Percentiles rank a stretch among this genome's conserved stretches.
These are phyloP conservation scores for Anneissia japonica DNA, from an alignment of 35 echinoderm and acorn worm genomes.

Conservation along the genomic window DNA sequence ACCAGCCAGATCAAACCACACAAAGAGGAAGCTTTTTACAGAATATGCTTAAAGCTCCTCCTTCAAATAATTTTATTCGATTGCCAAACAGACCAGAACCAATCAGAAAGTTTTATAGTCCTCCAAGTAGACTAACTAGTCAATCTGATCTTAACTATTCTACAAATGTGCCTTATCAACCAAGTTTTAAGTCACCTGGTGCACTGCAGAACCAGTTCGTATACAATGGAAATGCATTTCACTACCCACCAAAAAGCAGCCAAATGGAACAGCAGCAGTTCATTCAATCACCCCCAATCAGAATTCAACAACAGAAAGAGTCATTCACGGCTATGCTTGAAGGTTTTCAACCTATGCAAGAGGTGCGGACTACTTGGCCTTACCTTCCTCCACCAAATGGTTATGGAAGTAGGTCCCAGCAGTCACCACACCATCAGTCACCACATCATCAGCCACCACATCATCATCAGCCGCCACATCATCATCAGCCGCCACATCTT, in stretches of 20 bases:
- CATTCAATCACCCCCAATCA: background rate
- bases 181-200: background rate
- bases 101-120: background rate
- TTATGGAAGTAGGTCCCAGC: background rate
- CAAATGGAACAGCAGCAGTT: background rate
- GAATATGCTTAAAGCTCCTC: background rate
- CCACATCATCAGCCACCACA: no score
- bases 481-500: no score
- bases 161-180: background rate
- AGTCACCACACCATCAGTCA: background rate
- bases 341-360: background rate
- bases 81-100: background rate
- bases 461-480: no score
- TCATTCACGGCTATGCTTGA: background rate
- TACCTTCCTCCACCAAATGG: background rate
- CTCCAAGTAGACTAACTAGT: background rate
- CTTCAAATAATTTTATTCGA: background rate
- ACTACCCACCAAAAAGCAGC: background rate
- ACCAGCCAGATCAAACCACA: background rate
- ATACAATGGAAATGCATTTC: background rate
- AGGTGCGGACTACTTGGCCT: background rate
- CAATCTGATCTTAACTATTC: background rate
- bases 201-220: background rate
- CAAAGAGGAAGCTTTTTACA: background rate
- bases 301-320: background rate